Percentiles rank a stretch among this genome's conserved stretches.
phyloP scores from a whole-genome alignment of 2,797 vertebrate species.

The Petrocephalus sullivani region DNA sequence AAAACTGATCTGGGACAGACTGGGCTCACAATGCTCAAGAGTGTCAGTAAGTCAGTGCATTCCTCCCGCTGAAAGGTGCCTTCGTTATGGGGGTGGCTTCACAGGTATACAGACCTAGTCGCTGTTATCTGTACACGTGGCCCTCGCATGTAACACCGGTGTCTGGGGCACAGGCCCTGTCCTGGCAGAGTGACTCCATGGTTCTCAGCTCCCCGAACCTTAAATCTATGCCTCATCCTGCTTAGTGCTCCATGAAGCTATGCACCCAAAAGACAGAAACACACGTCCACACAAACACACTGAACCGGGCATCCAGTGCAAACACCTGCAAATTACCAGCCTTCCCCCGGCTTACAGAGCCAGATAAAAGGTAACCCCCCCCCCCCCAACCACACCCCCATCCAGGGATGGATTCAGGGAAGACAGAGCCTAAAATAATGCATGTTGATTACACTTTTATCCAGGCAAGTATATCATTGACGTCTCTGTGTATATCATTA shows the following conservation, averaged over 20 bases:
- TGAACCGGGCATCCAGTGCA: slow-evolving; percentile 29
- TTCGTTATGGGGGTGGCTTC: too few relatives aligned
- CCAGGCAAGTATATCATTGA: neutral
- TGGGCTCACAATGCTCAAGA: too few relatives aligned
- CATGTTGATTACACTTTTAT: neutral
- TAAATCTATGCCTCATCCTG: neutral
- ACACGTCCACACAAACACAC: neutral
- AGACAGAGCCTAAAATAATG: neutral
- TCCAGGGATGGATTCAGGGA: neutral
- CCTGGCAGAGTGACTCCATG: neutral
- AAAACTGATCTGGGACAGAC: neutral
- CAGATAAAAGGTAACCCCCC: neutral
- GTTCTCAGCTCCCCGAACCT: neutral
- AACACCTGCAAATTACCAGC: neutral
- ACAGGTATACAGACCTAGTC: too few relatives aligned
- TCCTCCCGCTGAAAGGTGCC: neutral
- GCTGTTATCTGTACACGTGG: too few relatives aligned
- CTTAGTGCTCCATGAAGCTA: neutral
- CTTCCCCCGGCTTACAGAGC: neutral
- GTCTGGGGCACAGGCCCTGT: too few relatives aligned
- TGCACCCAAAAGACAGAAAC: neutral
- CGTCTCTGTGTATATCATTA: neutral
- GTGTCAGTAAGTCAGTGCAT: neutral
- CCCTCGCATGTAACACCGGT: too few relatives aligned
- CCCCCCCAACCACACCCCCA: neutral